phyloP scores from a whole-genome alignment of 2,113 vertebrate species.

The Melanocharis versteri region DNA sequence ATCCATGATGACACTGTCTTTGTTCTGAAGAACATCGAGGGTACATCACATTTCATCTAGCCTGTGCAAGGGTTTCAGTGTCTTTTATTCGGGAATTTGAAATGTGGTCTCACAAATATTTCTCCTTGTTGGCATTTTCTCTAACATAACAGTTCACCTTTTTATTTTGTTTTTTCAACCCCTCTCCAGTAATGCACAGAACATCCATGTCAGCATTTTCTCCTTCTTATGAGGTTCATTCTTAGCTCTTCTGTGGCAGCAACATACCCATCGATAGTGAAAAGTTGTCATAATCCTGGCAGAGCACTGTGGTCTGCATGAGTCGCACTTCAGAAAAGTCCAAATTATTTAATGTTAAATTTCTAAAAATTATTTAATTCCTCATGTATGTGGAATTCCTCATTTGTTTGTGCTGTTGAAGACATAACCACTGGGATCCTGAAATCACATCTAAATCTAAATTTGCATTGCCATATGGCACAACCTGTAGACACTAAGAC shows the following conservation, averaged over 20 bases:
- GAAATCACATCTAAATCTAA: background rate
- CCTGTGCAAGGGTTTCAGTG: background rate
- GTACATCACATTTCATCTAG: background rate
- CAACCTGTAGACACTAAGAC: background rate
- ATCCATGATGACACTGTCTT: background rate
- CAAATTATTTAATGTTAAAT: background rate
- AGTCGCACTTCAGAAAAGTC: background rate
- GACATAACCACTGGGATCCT: background rate
- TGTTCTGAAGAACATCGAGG: background rate
- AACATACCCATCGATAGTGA: background rate
- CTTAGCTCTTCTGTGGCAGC: background rate
- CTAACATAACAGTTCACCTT: background rate
- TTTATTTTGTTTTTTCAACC: background rate
- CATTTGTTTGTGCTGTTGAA: background rate
- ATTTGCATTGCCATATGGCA: slow-evolving; percentile 38
- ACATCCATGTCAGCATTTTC: background rate
- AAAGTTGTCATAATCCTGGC: background rate
- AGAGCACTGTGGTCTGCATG: background rate
- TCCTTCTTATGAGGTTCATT: background rate
- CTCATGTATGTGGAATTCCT: background rate
- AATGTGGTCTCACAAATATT: background rate
- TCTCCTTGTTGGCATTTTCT: background rate
- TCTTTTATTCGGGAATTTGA: background rate
- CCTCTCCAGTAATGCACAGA: background rate
- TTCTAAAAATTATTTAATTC: background rate